Percentiles rank a stretch among this genome's conserved stretches.
Evolutionary conservation across 2,888 invertebrate species (phyloP).

Genomic region (Archaeoteleia sp.): DNA sequence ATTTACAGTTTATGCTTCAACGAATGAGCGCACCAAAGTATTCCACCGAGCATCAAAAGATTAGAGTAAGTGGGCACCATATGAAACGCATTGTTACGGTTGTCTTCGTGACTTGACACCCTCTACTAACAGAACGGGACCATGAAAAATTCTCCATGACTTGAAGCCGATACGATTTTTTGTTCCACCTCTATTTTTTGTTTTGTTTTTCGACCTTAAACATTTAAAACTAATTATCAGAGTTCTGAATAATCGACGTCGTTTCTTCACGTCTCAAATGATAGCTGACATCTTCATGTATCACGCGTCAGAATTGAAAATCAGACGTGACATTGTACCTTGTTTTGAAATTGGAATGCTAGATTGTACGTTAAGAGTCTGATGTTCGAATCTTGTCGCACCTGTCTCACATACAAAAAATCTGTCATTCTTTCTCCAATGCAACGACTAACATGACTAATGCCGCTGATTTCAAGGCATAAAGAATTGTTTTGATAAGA

Average conservation of each 20-base stretch:
- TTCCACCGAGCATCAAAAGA: conserved; percentile 90
- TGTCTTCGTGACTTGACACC: conserved; percentile 31
- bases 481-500: neutral
- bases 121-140: conserved; percentile 30
- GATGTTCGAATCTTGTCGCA: too few relatives aligned
- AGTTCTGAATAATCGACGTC: too few relatives aligned
- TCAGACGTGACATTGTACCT: too few relatives aligned
- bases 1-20: conserved; percentile 92
- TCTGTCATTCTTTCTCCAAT: neutral
- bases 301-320: too few relatives aligned
- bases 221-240: too few relatives aligned
- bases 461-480: neutral
- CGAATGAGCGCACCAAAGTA: conserved; percentile 90
- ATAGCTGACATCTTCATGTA: too few relatives aligned
- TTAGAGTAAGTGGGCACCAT: conserved; percentile 86
- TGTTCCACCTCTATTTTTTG: neutral
- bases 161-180: neutral
- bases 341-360: conserved; percentile 14
- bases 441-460: conserved; percentile 21
- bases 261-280: too few relatives aligned
- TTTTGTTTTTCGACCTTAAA: neutral
- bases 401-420: neutral
- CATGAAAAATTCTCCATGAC: too few relatives aligned
- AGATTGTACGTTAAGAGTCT: neutral
- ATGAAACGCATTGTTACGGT: conserved; percentile 65